Conservation (phyloP, 2,113 vertebrate genomes). For the Limanda limanda region DNA sequence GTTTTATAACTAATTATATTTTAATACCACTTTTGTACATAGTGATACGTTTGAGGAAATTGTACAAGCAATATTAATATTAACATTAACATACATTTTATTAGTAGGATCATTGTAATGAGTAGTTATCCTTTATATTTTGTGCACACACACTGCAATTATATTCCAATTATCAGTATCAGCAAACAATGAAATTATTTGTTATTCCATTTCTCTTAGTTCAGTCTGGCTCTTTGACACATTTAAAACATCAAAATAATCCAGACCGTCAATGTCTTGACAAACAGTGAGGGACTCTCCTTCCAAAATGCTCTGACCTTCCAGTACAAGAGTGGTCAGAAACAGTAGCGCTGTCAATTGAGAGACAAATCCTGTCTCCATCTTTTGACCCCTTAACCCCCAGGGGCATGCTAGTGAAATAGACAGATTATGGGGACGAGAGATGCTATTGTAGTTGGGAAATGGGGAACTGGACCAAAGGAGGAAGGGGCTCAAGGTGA, state of each 20-base stretch:
- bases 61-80: no score
- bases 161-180: no score
- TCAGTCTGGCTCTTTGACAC: background rate
- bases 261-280: background rate
- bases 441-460: slow-evolving; percentile 79
- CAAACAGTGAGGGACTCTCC: slow-evolving; percentile 15
- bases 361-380: slow-evolving; percentile 84
- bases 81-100: no score
- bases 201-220: no score
- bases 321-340: slow-evolving; percentile 53
- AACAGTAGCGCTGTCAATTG: slow-evolving; percentile 75
- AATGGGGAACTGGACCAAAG: slow-evolving; percentile 74
- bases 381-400: slow-evolving; percentile 83
- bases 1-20: no score
- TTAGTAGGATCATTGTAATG: no score
- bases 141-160: no score
- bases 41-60: background rate
- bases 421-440: slow-evolving; percentile 81
- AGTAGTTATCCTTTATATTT: no score
- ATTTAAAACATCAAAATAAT: background rate
- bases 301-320: slow-evolving; percentile 40
- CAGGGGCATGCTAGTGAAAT: slow-evolving; percentile 84
- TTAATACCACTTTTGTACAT: no score
- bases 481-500: slow-evolving; percentile 58
- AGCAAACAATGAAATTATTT: no score